Percentiles rank a stretch among this genome's conserved stretches.
These are phyloP conservation scores for Junonia oenone DNA, from an alignment of 2,888 invertebrate species.

Conservation along the genomic window DNA sequence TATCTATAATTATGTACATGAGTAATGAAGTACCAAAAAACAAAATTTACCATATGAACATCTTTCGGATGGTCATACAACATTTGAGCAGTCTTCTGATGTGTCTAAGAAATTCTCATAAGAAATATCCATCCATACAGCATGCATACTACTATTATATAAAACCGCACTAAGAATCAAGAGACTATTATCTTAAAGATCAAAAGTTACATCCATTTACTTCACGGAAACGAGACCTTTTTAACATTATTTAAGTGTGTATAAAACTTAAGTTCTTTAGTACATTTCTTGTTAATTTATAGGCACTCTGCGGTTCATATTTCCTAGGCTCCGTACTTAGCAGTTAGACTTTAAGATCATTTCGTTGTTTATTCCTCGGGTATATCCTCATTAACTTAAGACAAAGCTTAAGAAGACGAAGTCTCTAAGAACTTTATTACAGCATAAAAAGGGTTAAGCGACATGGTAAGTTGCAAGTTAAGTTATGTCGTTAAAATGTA, in stretches of 20 bases:
- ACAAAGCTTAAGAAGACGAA: constrained; percentile 2
- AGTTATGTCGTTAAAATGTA: too few species aligned
- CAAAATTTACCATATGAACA: too few species aligned
- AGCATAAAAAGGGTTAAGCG: too few species aligned
- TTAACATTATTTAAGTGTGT: neutral
- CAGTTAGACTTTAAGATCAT: constrained; percentile 14
- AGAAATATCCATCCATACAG: too few species aligned
- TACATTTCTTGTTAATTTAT: neutral
- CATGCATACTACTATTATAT: too few species aligned
- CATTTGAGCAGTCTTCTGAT: too few species aligned
- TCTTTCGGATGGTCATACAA: too few species aligned
- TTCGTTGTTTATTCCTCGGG: constrained; percentile 20
- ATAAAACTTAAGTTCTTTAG: neutral
- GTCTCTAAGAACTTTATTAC: too few species aligned
- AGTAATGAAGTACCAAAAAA: too few species aligned
- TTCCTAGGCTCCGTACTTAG: constrained; percentile 12
- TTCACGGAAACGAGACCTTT: neutral
- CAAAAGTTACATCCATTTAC: neutral
- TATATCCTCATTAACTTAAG: constrained; percentile 16
- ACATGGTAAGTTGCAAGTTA: too few species aligned
- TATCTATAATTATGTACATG: too few species aligned
- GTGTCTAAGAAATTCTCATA: too few species aligned
- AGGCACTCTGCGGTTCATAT: neutral
- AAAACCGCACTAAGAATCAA: neutral
- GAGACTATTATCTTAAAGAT: neutral